These are phyloP conservation scores for Penaeus vannamei DNA, from an alignment of 1,140 invertebrate species.

Conservation along the genomic window DNA sequence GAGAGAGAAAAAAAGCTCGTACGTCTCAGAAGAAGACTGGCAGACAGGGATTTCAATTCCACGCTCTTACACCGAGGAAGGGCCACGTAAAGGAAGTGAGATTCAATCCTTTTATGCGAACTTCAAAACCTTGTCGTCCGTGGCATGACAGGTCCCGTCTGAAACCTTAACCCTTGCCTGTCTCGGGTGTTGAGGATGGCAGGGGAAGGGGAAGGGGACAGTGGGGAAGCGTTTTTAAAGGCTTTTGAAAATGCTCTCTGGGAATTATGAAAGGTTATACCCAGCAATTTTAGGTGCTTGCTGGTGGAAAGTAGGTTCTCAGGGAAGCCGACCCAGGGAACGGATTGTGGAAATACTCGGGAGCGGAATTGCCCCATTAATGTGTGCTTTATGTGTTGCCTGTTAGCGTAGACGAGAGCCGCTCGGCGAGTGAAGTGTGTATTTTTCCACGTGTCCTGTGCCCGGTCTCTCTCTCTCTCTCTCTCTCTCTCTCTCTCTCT, in stretches of 20 bases:
- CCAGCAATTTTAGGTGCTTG: constrained; percentile 45
- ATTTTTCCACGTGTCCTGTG: too few relatives aligned
- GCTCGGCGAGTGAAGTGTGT: too few relatives aligned
- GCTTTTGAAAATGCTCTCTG: constrained; percentile 39
- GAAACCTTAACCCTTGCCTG: constrained; percentile 59
- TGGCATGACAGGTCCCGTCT: constrained; percentile 59
- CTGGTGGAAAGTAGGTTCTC: constrained; percentile 43
- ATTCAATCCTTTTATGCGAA: constrained; percentile 60
- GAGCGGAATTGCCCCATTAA: constrained; percentile 47
- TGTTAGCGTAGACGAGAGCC: background rate
- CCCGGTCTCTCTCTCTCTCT: too few relatives aligned
- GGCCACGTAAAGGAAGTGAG: constrained; percentile 47
- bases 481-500: too few relatives aligned
- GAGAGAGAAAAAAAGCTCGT: constrained; percentile 1
- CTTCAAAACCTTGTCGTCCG: constrained; percentile 59
- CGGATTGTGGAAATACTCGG: constrained; percentile 45
- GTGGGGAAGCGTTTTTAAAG: constrained; percentile 35
- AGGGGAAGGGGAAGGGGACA: constrained; percentile 6
- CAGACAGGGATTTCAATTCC: constrained; percentile 36
- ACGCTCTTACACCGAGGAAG: background rate
- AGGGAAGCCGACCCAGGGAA: constrained; percentile 6
- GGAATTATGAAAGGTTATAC: constrained; percentile 59
- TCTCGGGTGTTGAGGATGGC: background rate
- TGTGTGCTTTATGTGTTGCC: constrained; percentile 44
- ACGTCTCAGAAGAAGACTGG: background rate